Evolutionary conservation across 2,797 vertebrate genomes (phyloP), one percentile per base, ranked within the genome.

Genomic region (Triplophysa bombifrons): DNA sequence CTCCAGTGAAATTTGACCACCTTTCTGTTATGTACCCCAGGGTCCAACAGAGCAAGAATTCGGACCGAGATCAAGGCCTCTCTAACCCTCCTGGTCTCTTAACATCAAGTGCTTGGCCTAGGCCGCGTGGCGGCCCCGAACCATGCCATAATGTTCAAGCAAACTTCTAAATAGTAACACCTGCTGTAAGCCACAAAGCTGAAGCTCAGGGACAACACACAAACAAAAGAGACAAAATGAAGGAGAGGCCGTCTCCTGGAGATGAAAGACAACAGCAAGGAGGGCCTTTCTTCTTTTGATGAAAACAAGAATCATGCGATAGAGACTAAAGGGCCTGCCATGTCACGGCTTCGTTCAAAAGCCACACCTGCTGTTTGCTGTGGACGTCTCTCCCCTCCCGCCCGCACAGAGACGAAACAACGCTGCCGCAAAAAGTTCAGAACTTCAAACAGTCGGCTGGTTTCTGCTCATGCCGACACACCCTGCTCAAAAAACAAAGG

Each of bases 361-460:
- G 93, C 91, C 89, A 91, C 93, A 94, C 92, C 93, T 94, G 93
- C 91, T 94, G 92, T 94, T 93, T 93, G 92, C 90, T 90, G 91
- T 91, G 81, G 87, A 89, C 86, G 90, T 92, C 89, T 90, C 80
- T 67, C 88, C 86, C 82, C 83, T 87, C 83, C 86, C 84, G 88
- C 30, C 90, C 88, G 79, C 90, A 92, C 85, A 84, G 89, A 93
- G 90, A 93, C 89, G 86, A 88, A 92, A 93, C 91, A 92, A 91
- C 88, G 72, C 83, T 46, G 75, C 69, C 79, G 30, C 74, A 81
- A 68, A 84, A 85, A 84, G 74, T 81, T 85, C 48, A 88, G 73
- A 68, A 86, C 93, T 91, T 93, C 93, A 93, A 93, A 92, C 90
- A 76, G 76, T 81, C 74, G 83, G 75, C 82, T 83, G 82, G 82